Conservation (phyloP, 2,113 vertebrate genomes). For the Myocastor coypus region DNA sequence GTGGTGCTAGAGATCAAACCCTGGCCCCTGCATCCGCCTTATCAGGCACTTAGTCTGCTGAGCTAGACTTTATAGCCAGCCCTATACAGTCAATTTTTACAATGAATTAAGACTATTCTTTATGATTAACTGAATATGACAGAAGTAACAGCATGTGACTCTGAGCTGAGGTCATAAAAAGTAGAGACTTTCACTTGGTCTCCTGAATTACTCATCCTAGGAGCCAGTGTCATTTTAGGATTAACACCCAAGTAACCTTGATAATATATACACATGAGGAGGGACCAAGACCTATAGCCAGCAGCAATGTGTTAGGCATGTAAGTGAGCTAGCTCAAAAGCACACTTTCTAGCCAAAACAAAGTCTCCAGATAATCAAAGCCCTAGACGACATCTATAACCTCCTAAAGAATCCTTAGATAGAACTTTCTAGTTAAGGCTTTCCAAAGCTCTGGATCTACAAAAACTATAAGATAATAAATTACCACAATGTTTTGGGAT, state of each 20-base stretch:
- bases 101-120: not conserved
- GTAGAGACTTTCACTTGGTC: not conserved
- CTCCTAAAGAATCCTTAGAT: not conserved
- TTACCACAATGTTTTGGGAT: not conserved
- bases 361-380: not conserved
- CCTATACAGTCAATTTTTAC: not conserved
- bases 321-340: not conserved
- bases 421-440: not conserved
- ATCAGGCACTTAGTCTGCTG: no score
- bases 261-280: not conserved
- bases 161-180: not conserved
- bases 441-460: not conserved
- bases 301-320: not conserved
- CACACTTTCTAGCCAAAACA: not conserved
- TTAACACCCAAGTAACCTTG: not conserved
- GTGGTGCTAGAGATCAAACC: no score
- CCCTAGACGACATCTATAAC: not conserved
- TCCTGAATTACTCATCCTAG: not conserved
- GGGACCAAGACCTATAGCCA: not conserved
- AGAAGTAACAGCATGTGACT: not conserved
- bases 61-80: no score
- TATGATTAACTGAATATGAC: not conserved
- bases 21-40: no score
- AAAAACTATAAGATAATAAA: not conserved
- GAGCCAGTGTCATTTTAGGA: not conserved